Percentiles rank a stretch among this genome's conserved stretches.
These are phyloP conservation scores for Eumaeus atala DNA, from an alignment of 1,140 invertebrate species.

Conservation along the genomic window DNA sequence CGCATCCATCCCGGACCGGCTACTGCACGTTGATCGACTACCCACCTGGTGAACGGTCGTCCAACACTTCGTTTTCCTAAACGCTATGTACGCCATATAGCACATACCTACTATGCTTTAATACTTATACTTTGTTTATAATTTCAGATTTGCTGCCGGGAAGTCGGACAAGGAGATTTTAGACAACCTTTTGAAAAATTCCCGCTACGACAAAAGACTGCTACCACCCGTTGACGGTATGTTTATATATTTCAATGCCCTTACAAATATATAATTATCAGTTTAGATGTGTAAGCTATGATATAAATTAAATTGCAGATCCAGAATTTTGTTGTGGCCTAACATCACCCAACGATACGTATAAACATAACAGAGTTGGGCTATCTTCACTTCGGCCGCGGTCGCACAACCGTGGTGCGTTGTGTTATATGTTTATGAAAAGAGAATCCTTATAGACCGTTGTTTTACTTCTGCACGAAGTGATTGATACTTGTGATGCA, in stretches of 20 bases:
- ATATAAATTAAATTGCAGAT: constrained; percentile 81
- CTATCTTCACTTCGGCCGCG: constrained; percentile 76
- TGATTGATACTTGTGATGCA: constrained; percentile 2
- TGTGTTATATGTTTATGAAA: constrained; percentile 70
- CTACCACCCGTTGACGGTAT: constrained; percentile 89
- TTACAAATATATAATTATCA: constrained; percentile 11
- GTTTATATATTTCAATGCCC: constrained; percentile 23
- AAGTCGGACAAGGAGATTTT: constrained; percentile 93
- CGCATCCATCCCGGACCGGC: too few species aligned
- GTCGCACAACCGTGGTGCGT: constrained; percentile 80
- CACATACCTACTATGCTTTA: too few species aligned
- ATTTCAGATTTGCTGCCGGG: constrained; percentile 85
- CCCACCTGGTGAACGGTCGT: too few species aligned
- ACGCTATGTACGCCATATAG: too few species aligned
- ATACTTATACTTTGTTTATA: not conserved
- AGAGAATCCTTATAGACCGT: constrained; percentile 47
- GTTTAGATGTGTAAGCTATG: constrained; percentile 13
- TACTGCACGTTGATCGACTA: too few species aligned
- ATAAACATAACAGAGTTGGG: constrained; percentile 68
- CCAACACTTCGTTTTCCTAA: too few species aligned
- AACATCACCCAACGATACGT: constrained; percentile 80
- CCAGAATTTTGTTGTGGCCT: constrained; percentile 90
- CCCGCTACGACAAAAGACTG: constrained; percentile 90
- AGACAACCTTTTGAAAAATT: constrained; percentile 85
- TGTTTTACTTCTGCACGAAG: constrained; percentile 12